Evolutionary conservation across 2,797 vertebrate genomes (phyloP).

Genomic region (Crocidura indochinensis): DNA sequence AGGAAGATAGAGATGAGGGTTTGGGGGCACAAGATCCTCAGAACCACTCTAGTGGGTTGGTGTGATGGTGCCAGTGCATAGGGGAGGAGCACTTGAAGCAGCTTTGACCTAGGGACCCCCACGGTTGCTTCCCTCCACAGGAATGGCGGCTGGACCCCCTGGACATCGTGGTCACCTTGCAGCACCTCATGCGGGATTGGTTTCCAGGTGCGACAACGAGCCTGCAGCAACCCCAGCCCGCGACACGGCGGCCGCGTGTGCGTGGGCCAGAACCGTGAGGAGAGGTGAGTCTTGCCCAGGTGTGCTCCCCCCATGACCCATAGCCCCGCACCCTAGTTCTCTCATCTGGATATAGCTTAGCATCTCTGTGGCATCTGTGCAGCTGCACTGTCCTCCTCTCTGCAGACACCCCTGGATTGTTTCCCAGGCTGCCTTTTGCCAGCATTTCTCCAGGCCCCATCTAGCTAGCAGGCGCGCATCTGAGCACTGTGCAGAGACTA

Average conservation of each 20-base stretch:
- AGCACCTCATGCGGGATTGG: slow-evolving; percentile 98
- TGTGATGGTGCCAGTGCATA: fast-evolving
- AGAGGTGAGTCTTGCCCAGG: slow-evolving; percentile 91
- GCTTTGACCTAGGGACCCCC: slow-evolving; percentile 39
- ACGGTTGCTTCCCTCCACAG: slow-evolving; percentile 85
- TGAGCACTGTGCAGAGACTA: too few species aligned
- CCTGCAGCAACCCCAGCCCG: slow-evolving; percentile 98
- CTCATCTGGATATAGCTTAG: too few species aligned
- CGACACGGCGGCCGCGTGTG: slow-evolving; percentile 97
- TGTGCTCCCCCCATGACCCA: not conserved
- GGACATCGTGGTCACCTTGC: slow-evolving; percentile 98
- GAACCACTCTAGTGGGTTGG: too few species aligned
- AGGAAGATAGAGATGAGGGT: too few species aligned
- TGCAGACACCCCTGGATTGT: too few species aligned
- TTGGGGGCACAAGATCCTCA: too few species aligned
- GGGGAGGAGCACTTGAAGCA: too few species aligned
- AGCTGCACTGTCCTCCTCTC: too few species aligned
- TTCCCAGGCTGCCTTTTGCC: too few species aligned
- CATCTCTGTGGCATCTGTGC: too few species aligned
- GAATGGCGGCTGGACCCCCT: slow-evolving; percentile 98
- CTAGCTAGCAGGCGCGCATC: too few species aligned
- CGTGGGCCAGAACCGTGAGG: slow-evolving; percentile 98
- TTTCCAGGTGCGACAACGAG: slow-evolving; percentile 98
- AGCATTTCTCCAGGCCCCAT: too few species aligned
- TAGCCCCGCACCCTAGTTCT: not conserved